phyloP scores from a whole-genome alignment of 2,113 vertebrate genomes.

The Zosterops hypoxanthus region DNA sequence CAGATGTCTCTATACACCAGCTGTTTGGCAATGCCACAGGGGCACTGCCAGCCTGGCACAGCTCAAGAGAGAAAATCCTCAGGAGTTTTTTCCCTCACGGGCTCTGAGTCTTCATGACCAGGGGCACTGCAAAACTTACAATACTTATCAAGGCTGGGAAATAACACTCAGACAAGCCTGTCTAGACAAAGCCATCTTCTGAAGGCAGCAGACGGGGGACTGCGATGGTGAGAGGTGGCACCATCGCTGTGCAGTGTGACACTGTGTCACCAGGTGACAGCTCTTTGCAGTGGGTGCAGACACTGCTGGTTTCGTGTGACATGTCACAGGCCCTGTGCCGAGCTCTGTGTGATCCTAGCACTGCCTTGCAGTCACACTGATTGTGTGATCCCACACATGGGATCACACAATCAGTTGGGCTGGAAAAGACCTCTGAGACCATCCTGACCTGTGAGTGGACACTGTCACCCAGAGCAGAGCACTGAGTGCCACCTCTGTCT shows the following conservation, averaged over 20 bases:
- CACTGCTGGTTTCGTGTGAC: rapidly evolving
- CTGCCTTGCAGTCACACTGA: rapidly evolving
- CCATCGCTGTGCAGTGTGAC: neutral
- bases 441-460: neutral
- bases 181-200: neutral
- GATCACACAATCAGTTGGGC: neutral
- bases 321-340: neutral
- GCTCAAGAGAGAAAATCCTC: neutral
- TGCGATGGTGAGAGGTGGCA: neutral
- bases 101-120: neutral
- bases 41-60: neutral
- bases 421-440: neutral
- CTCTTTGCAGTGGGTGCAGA: neutral
- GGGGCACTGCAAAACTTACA: neutral
- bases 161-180: neutral
- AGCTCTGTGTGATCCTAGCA: rapidly evolving
- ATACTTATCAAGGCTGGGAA: neutral
- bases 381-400: too few species aligned
- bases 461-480: neutral
- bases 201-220: rapidly evolving
- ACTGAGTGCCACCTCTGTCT: neutral
- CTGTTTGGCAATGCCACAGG: neutral
- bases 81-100: rapidly evolving
- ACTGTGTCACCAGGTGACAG: neutral
- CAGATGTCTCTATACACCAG: neutral